Percentiles rank a stretch among this genome's conserved stretches.
phyloP scores from a whole-genome alignment of 2,113 vertebrate species.

The Taurulus bubalis region DNA sequence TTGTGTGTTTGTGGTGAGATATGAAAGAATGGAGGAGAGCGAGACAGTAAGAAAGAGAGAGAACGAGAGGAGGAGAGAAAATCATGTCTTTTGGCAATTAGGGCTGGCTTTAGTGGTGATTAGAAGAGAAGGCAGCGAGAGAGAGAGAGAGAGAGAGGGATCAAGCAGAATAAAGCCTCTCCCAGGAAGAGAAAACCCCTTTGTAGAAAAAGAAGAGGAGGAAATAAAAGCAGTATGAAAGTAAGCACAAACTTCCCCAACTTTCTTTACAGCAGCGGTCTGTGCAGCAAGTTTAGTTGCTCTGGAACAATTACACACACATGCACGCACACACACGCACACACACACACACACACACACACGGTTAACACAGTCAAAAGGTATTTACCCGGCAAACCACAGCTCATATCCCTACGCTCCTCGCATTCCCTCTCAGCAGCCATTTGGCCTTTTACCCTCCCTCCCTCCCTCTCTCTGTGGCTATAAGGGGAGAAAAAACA shows the following conservation, averaged over 20 bases:
- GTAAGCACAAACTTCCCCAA: slow-evolving; percentile 42
- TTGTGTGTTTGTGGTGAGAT: slow-evolving; percentile 51
- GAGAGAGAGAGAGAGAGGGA: slow-evolving; percentile 48
- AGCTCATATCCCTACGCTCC: slow-evolving; percentile 23
- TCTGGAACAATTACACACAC: background rate
- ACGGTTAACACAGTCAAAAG: slow-evolving; percentile 39
- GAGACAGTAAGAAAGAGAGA: slow-evolving; percentile 16
- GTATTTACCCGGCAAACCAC: slow-evolving; percentile 58
- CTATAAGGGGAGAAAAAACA: slow-evolving; percentile 2
- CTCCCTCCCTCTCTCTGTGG: slow-evolving; percentile 32
- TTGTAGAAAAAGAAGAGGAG: slow-evolving; percentile 29
- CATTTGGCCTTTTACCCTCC: slow-evolving; percentile 49
- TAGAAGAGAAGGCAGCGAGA: slow-evolving; percentile 52
- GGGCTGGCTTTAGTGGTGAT: slow-evolving; percentile 72
- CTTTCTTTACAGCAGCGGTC: slow-evolving; percentile 10
- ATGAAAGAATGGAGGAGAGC: slow-evolving; percentile 20
- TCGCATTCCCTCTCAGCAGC: slow-evolving; percentile 35
- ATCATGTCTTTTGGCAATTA: slow-evolving; percentile 67
- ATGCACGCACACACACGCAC: background rate
- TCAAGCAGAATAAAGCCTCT: slow-evolving; percentile 64
- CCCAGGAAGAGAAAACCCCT: slow-evolving; percentile 50
- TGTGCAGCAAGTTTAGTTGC: slow-evolving; percentile 2
- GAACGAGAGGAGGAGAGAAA: slow-evolving; percentile 17
- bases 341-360: background rate
- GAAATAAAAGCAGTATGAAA: slow-evolving; percentile 48